Conservation (phyloP, 2,113 vertebrate species). For the Cyprinodon tularosa region DNA sequence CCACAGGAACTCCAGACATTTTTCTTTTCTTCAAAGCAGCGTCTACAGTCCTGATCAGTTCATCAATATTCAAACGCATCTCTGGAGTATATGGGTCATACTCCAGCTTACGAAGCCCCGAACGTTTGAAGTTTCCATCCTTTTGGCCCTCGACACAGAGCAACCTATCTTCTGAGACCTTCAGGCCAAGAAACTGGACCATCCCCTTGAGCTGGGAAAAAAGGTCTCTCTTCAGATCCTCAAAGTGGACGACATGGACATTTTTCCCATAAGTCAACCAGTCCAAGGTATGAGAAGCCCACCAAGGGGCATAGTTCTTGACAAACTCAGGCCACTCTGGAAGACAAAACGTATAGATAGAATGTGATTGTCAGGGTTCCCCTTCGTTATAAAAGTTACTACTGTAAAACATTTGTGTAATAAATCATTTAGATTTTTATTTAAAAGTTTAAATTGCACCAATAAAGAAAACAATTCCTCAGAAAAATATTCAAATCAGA, state of each 20-base stretch:
- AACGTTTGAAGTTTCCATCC: slow-evolving; percentile 97
- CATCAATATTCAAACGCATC: slow-evolving; percentile 85
- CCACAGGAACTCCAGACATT: slow-evolving; percentile 88
- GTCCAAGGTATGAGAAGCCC: slow-evolving; percentile 94
- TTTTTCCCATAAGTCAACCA: slow-evolving; percentile 90
- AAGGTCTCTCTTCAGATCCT: slow-evolving; percentile 90
- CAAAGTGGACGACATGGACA: slow-evolving; percentile 94
- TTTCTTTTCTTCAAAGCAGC: slow-evolving; percentile 84
- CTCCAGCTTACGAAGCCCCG: slow-evolving; percentile 91
- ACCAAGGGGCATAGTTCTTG: slow-evolving; percentile 95
- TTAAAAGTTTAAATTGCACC: too few species aligned
- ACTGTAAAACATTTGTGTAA: neutral
- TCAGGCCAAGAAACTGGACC: slow-evolving; percentile 86
- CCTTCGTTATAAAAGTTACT: neutral
- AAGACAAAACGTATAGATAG: slow-evolving; percentile 4
- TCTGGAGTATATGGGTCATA: slow-evolving; percentile 92
- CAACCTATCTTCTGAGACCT: slow-evolving; percentile 88
- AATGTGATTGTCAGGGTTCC: neutral
- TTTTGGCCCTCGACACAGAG: slow-evolving; percentile 96
- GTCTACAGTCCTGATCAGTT: slow-evolving; percentile 90
- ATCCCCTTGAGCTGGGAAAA: slow-evolving; percentile 89
- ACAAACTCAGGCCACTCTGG: slow-evolving; percentile 98
- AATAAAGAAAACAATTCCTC: too few species aligned
- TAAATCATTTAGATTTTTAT: neutral
- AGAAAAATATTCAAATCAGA: too few species aligned